These are phyloP conservation scores for Rhagoletis pomonella DNA, from an alignment of 1,140 invertebrate species.

Conservation along the genomic window DNA sequence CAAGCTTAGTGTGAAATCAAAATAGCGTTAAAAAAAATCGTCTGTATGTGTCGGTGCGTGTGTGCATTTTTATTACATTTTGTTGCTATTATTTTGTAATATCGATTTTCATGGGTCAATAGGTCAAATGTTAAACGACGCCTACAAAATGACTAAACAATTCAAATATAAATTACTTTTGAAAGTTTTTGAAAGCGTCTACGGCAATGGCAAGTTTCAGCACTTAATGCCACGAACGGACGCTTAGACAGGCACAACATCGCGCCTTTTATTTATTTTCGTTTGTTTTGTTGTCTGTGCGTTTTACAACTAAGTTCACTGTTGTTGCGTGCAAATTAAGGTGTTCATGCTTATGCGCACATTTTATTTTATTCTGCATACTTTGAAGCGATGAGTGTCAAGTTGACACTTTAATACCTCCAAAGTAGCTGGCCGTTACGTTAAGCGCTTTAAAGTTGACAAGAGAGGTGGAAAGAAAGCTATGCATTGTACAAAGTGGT, in stretches of 20 bases:
- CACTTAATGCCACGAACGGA: slow-evolving; percentile 5
- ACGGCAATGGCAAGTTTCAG: background rate
- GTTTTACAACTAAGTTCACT: background rate
- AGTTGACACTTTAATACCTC: slow-evolving; percentile 48
- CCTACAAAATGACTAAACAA: background rate
- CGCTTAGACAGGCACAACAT: slow-evolving; percentile 21
- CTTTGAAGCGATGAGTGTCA: slow-evolving; percentile 34
- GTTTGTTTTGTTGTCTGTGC: background rate
- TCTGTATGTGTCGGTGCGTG: background rate
- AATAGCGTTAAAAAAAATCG: too few relatives aligned
- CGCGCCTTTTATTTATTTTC: background rate
- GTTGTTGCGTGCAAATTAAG: slow-evolving; percentile 39
- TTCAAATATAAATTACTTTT: slow-evolving; percentile 35
- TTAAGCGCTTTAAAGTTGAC: slow-evolving; percentile 21
- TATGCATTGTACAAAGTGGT: background rate
- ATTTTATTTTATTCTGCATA: background rate
- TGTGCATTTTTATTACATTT: background rate
- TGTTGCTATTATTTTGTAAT: background rate
- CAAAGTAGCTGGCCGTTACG: slow-evolving; percentile 35
- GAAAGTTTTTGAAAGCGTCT: slow-evolving; percentile 5
- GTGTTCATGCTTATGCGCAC: slow-evolving; percentile 7
- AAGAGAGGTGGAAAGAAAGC: background rate
- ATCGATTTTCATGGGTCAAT: slow-evolving; percentile 43
- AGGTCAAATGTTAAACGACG: background rate
- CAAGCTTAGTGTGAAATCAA: background rate